These are phyloP conservation scores for Tamias sibiricus DNA, from an alignment of 2,113 vertebrate genomes.

Conservation along the genomic window DNA sequence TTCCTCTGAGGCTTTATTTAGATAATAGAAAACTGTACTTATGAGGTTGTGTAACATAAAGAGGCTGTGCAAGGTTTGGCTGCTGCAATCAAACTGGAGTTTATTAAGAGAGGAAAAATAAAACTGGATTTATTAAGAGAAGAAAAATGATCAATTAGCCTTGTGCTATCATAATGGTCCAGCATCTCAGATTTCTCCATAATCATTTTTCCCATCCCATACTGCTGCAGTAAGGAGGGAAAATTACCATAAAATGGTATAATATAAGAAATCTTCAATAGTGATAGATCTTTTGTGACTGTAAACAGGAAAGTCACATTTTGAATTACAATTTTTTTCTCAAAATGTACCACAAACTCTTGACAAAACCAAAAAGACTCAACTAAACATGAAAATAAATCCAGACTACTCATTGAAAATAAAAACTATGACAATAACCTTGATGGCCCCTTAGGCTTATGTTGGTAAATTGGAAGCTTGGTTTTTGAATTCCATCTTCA, in stretches of 20 bases:
- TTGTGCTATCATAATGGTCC: slow-evolving; percentile 54
- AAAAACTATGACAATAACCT: not conserved
- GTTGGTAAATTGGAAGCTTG: not conserved
- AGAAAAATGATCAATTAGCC: slow-evolving; percentile 38
- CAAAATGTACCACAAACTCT: not conserved
- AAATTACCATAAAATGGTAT: not conserved
- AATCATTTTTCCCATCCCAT: not conserved
- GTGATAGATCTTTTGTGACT: slow-evolving; percentile 19
- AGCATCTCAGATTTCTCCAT: slow-evolving; percentile 67
- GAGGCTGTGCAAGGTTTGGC: not conserved
- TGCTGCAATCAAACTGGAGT: slow-evolving; percentile 30
- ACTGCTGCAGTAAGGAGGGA: not conserved
- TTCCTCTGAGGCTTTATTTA: slow-evolving; percentile 60
- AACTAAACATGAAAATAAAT: not conserved
- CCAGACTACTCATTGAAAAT: not conserved
- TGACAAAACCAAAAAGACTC: not conserved
- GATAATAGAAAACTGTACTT: slow-evolving; percentile 35
- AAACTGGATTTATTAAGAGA: slow-evolving; percentile 50
- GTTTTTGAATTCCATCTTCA: not conserved
- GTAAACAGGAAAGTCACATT: slow-evolving; percentile 30
- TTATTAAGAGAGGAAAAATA: slow-evolving; percentile 51
- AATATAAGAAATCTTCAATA: not conserved
- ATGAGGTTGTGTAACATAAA: not conserved
- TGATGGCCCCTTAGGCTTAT: not conserved
- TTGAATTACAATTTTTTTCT: not conserved